Percentiles rank a stretch among this genome's conserved stretches.
These are phyloP conservation scores for Nebria ingens DNA, from an alignment of 1,140 invertebrate species.

Conservation along the genomic window DNA sequence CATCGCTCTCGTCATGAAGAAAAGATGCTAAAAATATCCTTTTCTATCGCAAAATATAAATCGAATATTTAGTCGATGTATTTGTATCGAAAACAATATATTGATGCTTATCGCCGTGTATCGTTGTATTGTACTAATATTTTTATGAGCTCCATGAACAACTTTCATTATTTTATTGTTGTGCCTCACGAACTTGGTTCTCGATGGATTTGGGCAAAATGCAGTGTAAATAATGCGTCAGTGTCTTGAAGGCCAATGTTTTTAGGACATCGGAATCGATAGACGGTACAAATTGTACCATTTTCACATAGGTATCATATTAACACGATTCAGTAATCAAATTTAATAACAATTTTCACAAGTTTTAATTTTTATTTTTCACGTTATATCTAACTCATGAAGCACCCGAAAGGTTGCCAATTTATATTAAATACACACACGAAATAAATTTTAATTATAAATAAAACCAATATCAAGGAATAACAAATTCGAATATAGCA, in stretches of 20 bases:
- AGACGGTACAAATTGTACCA: conserved; percentile 1
- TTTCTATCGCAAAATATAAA: neutral
- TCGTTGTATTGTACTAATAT: neutral
- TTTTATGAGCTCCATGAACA: neutral
- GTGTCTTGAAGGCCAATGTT: conserved; percentile 5
- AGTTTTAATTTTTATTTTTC: too few relatives aligned
- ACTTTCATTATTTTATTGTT: neutral
- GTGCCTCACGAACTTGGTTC: neutral
- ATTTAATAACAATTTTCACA: too few relatives aligned
- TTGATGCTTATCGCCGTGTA: neutral
- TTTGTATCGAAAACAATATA: neutral
- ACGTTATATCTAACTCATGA: too few relatives aligned
- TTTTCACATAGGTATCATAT: too few relatives aligned
- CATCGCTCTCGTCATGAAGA: conserved; percentile 8
- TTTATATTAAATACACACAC: too few relatives aligned
- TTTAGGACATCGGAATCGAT: neutral
- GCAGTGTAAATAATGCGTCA: conserved; percentile 4
- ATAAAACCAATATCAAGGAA: too few relatives aligned
- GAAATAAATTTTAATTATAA: too few relatives aligned
- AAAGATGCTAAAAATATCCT: neutral
- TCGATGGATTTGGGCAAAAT: too few relatives aligned
- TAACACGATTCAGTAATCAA: too few relatives aligned
- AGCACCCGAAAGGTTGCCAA: too few relatives aligned
- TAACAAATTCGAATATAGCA: too few relatives aligned
- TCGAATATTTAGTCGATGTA: neutral